Evolutionary conservation across 2,113 vertebrate species (phyloP), one percentile per base, ranked within the genome.

Genomic region (Mus spicilegus): DNA sequence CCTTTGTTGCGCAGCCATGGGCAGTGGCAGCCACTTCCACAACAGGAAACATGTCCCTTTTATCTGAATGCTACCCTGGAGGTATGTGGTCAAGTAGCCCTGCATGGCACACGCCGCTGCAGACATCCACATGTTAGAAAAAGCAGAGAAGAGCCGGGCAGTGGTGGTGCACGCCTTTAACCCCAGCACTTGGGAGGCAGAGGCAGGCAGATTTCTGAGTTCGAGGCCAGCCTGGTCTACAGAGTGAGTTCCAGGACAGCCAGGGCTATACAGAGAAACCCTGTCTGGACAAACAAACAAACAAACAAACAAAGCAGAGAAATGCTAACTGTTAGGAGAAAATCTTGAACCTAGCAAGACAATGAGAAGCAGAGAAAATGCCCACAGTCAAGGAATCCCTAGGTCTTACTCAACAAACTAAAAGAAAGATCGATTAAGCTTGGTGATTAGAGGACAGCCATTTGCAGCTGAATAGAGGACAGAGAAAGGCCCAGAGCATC

Each of bases 21-120:
- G 39, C 26, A 49, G n/a, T 1, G 0, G 20, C 77, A 75, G 9
- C 73, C 26, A 42, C 4, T 4, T 0, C 3, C 3, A n/a, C 7
- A 2, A 58, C 2, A 3, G 14, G 39, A 51, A 80, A 10, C 5
- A 0, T 0, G 26, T 0, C 30, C 49, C 39, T 58, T 58, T 58
- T 20, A 73, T 3, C 28, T 85, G 77, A 88, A 65, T 2, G 20
- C 36, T 42, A 54, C 4, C 39, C 30, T 42, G 2, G 26, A 77
- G 19, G 51, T 28, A 3, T 39, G 19, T 5, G 14, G 20, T 24
- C 75, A 63, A 85, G 56, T 26, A 76, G 73, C 63, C 63, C 77
- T 1, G 2, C 69, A n/a, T 0, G 26, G 20, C 1, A 24, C 39
- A 51, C 1, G 0, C 7, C 1, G 20, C 33, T 6, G 30, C 39